Conservation (phyloP, 92 coral and sea anemone species). For the Epizoanthus ramosus region DNA sequence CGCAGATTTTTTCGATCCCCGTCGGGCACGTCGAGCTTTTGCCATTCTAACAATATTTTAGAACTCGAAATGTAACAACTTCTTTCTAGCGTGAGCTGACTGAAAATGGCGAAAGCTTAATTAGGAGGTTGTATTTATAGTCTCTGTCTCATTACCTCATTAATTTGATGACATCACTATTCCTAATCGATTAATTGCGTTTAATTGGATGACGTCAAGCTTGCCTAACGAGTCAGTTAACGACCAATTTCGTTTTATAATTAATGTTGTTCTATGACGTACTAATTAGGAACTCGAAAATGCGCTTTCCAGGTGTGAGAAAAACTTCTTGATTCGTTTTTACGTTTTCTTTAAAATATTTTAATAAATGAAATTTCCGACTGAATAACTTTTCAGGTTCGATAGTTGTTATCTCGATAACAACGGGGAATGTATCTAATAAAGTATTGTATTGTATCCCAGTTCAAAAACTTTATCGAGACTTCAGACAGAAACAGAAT, state of each 20-base stretch:
- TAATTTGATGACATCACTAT: slow-evolving; percentile 42
- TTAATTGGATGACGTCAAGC: background rate
- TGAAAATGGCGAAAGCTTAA: slow-evolving; percentile 37
- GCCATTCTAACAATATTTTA: slow-evolving; percentile 28
- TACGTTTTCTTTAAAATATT: too few relatives aligned
- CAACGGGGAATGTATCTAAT: too few relatives aligned
- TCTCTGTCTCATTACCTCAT: slow-evolving; percentile 27
- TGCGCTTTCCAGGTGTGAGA: background rate
- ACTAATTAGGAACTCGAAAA: slow-evolving; percentile 1
- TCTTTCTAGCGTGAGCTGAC: slow-evolving; percentile 32
- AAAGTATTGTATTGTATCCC: background rate
- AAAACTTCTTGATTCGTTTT: slow-evolving; percentile 1
- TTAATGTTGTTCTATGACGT: slow-evolving; percentile 15
- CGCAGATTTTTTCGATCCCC: slow-evolving; percentile 32
- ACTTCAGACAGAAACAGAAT: background rate
- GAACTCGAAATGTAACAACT: slow-evolving; percentile 26
- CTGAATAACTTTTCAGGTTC: too few relatives aligned
- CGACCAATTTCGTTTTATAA: background rate
- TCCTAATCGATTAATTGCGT: slow-evolving; percentile 22
- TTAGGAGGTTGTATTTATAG: slow-evolving; percentile 31
- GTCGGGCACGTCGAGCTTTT: slow-evolving; percentile 33
- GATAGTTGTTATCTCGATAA: too few relatives aligned
- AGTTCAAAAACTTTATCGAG: background rate
- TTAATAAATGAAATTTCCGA: too few relatives aligned
- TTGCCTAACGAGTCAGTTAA: background rate